These are phyloP conservation scores for Bovichtus diacanthus DNA, from an alignment of 2,797 vertebrate genomes.

Conservation along the genomic window DNA sequence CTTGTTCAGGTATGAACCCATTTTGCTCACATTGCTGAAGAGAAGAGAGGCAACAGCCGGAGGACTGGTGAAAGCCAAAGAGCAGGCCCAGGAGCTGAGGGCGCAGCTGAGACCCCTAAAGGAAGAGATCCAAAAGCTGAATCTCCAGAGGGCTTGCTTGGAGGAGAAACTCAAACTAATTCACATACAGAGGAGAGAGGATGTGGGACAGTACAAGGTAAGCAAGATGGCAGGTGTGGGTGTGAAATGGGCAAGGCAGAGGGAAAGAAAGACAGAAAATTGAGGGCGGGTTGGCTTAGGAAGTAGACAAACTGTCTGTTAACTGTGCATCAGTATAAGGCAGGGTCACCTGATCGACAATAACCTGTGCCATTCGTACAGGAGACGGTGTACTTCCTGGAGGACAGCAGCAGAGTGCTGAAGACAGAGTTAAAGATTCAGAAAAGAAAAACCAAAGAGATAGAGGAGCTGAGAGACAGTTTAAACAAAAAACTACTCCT, in stretches of 20 bases:
- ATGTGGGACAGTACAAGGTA: slow-evolving; percentile 91
- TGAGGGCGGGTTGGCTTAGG: background rate
- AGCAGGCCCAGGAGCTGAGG: slow-evolving; percentile 88
- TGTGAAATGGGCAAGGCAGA: background rate
- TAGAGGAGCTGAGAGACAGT: slow-evolving; percentile 87
- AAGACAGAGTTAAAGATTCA: slow-evolving; percentile 90
- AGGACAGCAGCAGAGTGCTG: slow-evolving; percentile 89
- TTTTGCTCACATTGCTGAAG: slow-evolving; percentile 90
- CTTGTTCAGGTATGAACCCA: slow-evolving; percentile 87
- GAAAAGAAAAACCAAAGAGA: slow-evolving; percentile 90
- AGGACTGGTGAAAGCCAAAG: slow-evolving; percentile 86
- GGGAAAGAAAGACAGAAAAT: no score
- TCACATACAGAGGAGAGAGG: slow-evolving; percentile 88
- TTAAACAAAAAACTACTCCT: slow-evolving; percentile 87
- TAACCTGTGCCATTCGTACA: slow-evolving; percentile 51
- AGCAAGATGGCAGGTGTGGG: background rate
- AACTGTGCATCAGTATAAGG: background rate
- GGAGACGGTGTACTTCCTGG: slow-evolving; percentile 90
- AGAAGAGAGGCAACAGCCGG: slow-evolving; percentile 84
- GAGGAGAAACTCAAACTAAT: slow-evolving; percentile 90
- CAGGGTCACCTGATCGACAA: background rate
- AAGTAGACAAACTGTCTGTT: background rate
- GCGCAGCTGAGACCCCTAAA: slow-evolving; percentile 87
- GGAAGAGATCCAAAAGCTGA: slow-evolving; percentile 87
- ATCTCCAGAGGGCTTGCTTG: slow-evolving; percentile 88